Evolutionary conservation across 2,888 invertebrate species (phyloP), one percentile per base, ranked within the genome.

Genomic region (Rapana venosa): DNA sequence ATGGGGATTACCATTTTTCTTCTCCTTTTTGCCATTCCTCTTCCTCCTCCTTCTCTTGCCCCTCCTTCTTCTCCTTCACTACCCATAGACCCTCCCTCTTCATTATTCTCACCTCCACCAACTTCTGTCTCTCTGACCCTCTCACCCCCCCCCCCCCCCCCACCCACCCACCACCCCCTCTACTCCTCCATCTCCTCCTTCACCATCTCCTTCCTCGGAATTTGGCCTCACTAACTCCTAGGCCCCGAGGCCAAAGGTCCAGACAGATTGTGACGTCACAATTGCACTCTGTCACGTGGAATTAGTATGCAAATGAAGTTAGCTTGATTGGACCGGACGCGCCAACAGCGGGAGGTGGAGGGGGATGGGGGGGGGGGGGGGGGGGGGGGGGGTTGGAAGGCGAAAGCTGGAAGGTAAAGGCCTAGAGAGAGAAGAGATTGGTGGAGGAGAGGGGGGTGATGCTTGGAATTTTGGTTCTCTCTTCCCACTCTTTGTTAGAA

Each of bases 221-320:
- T 22, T 35, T 66, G n/a, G 35, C 83, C 79, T 66, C 66, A 36
- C 61, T 66, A 36, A 2, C 66, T 1, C 32, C n/a, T 15, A 66
- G 58, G 88, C 88, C 83, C 56, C 20, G 88, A n/a, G 88, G 88
- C 32, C 81, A 81, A 84, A 81, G 83, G 70, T 66, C 66, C 35
- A 32, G 83, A 56, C 83, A 83, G 32, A 36, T 84, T 84, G 84
- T 89, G 89, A 89, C 89, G 89, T 89, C 89, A 89, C 85, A 77
- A 89, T 89, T 66, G 74, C 89, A 85, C 74, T 56, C 89, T 84
- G 89, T 89, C 89, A 89, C 84, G 70, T 84, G 66, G 84, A 85
- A 89, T 89, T 84, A 74, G 89, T 89, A 89, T 89, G 89, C 85
- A 83, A 89, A 89, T 89, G 89, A 89, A 89, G 89, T 85, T 89